Conservation (phyloP, 2,888 invertebrate genomes). For the Idaea straminata region DNA sequence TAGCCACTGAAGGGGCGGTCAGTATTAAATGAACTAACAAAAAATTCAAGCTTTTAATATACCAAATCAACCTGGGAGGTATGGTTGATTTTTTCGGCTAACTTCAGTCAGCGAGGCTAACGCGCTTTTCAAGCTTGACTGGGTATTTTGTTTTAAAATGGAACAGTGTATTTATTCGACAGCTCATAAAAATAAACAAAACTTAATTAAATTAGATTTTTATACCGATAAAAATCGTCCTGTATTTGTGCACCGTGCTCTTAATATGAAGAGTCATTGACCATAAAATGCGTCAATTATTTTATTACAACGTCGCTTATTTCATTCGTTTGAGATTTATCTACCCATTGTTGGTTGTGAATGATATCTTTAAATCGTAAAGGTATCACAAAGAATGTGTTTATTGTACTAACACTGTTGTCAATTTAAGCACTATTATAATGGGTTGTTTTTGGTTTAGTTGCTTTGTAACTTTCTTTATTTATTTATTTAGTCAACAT, state of each 20-base stretch:
- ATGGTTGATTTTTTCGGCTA: no score
- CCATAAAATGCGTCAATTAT: constrained; percentile 28
- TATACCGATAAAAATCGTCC: neutral
- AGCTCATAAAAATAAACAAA: no score
- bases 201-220: neutral
- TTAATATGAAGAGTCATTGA: constrained; percentile 14
- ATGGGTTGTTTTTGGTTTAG: neutral
- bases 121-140: no score
- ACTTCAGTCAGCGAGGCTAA: no score
- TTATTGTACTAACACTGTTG: neutral
- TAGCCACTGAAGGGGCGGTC: no score
- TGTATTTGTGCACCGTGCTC: neutral
- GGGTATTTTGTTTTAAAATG: no score
- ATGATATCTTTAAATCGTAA: neutral
- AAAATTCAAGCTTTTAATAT: no score
- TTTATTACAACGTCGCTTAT: constrained; percentile 24
- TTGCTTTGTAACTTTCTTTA: neutral
- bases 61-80: no score
- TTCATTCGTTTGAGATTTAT: constrained; percentile 25
- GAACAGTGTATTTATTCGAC: no score
- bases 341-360: constrained; percentile 20
- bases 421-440: neutral
- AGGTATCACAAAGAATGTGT: constrained; percentile 5
- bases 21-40: no score
- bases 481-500: no score